phyloP scores from a whole-genome alignment of 2,113 vertebrate genomes.

The Pseudopodoces humilis region DNA sequence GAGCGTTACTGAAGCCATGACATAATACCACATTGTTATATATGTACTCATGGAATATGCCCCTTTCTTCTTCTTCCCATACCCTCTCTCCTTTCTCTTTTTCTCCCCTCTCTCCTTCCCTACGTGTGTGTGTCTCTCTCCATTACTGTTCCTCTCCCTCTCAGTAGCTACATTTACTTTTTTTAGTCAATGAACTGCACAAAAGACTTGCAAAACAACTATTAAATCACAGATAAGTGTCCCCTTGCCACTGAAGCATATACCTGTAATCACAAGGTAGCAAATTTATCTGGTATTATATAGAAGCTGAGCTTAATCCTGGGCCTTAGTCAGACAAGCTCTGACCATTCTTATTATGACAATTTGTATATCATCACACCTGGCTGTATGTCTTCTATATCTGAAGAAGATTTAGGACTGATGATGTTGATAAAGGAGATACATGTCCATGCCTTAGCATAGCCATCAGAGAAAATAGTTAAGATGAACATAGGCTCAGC shows the following conservation, averaged over 20 bases:
- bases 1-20: conserved; percentile 7
- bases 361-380: not conserved
- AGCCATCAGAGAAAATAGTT: not conserved
- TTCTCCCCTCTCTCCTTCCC: not conserved
- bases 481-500: not conserved
- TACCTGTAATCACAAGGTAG: not conserved
- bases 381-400: not conserved
- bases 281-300: not conserved
- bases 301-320: not conserved
- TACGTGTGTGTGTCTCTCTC: not conserved
- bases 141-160: not conserved
- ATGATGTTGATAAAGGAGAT: not conserved
- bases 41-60: not conserved
- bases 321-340: not conserved
- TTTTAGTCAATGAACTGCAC: not conserved
- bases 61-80: not conserved
- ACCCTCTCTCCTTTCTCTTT: not conserved
- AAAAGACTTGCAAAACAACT: not conserved
- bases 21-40: not conserved
- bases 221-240: not conserved
- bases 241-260: not conserved
- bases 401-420: not conserved
- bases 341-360: not conserved
- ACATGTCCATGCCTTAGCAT: not conserved
- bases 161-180: not conserved